Conservation (phyloP, 2,888 invertebrate species). For the Mycalesis mineus region DNA sequence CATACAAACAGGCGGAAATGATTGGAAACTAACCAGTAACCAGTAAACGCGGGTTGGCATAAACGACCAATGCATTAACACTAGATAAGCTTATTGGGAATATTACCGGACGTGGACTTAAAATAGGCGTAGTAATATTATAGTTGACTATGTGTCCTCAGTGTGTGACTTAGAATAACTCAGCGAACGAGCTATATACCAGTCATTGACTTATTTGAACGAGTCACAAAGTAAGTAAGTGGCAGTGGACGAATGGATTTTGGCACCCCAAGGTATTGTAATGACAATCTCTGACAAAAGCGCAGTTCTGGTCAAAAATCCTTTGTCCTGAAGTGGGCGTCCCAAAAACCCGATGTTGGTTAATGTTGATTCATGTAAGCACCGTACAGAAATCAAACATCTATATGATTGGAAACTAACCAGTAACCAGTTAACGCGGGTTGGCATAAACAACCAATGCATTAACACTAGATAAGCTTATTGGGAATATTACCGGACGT, state of each 20-base stretch:
- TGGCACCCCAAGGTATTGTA: too few species aligned
- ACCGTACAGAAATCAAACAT: slow-evolving; percentile 7
- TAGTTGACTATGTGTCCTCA: too few species aligned
- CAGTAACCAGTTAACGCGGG: neutral
- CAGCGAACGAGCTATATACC: too few species aligned
- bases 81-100: slow-evolving; percentile 16
- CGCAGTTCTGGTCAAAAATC: too few species aligned
- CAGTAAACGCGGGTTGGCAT: slow-evolving; percentile 8
- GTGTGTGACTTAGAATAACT: too few species aligned
- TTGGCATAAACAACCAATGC: slow-evolving; percentile 16
- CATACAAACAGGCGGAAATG: slow-evolving; percentile 21
- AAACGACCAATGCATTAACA: slow-evolving; percentile 17
- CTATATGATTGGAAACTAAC: slow-evolving; percentile 20
- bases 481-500: slow-evolving; percentile 21
- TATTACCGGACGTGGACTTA: slow-evolving; percentile 18
- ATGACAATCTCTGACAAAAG: too few species aligned
- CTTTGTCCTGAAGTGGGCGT: too few species aligned
- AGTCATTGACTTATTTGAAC: too few species aligned
- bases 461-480: slow-evolving; percentile 16
- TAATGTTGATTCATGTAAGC: too few species aligned
- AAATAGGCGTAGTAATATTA: slow-evolving; percentile 4
- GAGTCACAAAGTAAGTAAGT: too few species aligned
- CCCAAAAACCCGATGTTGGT: too few species aligned
- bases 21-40: slow-evolving; percentile 14
- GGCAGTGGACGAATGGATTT: too few species aligned